Conservation (phyloP, 1,140 invertebrate genomes). For the Pemphigus obesinymphae region DNA sequence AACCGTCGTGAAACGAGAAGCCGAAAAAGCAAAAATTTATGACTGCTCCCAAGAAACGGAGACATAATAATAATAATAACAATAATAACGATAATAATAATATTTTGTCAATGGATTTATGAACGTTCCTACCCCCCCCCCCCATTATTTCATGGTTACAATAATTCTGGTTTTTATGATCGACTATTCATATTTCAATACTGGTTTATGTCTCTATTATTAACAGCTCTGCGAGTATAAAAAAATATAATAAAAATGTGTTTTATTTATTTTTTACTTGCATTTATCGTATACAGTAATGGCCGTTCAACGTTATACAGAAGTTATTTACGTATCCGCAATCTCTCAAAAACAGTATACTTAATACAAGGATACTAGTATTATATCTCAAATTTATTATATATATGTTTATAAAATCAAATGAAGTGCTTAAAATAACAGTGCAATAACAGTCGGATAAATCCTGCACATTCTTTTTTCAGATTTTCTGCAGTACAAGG, state of each 20-base stretch:
- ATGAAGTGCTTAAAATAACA: too few relatives aligned
- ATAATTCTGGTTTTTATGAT: neutral
- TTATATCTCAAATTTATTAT: too few relatives aligned
- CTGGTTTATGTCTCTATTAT: slow-evolving; percentile 7
- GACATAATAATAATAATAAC: neutral
- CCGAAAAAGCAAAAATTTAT: neutral
- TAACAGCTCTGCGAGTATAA: neutral
- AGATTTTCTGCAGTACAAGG: too few relatives aligned
- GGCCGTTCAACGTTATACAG: neutral
- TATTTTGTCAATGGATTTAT: slow-evolving; percentile 13
- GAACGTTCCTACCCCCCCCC: too few relatives aligned
- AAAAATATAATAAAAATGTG: neutral
- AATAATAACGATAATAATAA: neutral
- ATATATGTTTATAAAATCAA: too few relatives aligned
- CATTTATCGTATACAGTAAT: neutral
- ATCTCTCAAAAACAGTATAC: neutral
- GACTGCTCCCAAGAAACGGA: neutral
- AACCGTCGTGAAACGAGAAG: neutral
- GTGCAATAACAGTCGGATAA: too few relatives aligned
- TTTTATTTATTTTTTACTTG: neutral
- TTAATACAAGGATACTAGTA: too few relatives aligned
- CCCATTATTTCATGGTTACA: slow-evolving; percentile 1
- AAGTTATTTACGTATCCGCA: neutral
- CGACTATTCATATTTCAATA: slow-evolving; percentile 16
- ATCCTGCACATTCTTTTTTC: too few relatives aligned